Conservation (phyloP, 2,797 vertebrate genomes). For the Bucorvus abyssinicus region DNA sequence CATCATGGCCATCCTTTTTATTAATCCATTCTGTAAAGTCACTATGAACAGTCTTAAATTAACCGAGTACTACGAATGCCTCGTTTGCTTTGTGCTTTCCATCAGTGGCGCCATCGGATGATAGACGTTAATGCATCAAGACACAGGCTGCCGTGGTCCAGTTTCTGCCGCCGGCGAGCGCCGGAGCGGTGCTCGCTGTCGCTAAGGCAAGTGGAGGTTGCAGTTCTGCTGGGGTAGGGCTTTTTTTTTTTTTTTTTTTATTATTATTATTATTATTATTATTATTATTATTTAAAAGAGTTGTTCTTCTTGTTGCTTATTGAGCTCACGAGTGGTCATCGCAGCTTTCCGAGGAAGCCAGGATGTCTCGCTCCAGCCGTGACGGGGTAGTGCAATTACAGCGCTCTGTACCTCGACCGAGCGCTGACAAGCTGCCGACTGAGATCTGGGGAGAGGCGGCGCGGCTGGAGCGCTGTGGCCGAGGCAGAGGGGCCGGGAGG, state of each 20-base stretch:
- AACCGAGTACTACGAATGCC: constrained; percentile 43
- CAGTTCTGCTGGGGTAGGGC: constrained; percentile 52
- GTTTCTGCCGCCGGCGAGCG: not conserved
- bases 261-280: not conserved
- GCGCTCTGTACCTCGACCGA: not conserved
- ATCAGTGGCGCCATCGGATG: constrained; percentile 19
- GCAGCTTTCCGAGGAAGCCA: not conserved
- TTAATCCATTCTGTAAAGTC: not conserved
- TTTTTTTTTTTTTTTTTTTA: not conserved
- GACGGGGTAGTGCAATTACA: constrained; percentile 29
- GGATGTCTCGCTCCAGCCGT: constrained; percentile 8
- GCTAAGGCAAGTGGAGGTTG: constrained; percentile 33
- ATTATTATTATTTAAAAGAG: not conserved
- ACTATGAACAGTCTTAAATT: constrained; percentile 44
- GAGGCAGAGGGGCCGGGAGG: not conserved
- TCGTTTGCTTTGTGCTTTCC: constrained; percentile 62
- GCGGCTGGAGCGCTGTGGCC: not conserved
- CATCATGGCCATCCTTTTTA: not conserved
- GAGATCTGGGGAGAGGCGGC: not conserved
- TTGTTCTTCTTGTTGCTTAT: not conserved
- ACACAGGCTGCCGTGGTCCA: constrained; percentile 41
- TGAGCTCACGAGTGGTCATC: constrained; percentile 7
- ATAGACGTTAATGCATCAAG: not conserved
- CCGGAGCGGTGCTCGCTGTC: not conserved
- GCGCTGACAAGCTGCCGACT: not conserved